Evolutionary conservation across 2,888 invertebrate genomes (phyloP), one percentile per base, ranked within the genome.

Genomic region (Lithophane leautieri): DNA sequence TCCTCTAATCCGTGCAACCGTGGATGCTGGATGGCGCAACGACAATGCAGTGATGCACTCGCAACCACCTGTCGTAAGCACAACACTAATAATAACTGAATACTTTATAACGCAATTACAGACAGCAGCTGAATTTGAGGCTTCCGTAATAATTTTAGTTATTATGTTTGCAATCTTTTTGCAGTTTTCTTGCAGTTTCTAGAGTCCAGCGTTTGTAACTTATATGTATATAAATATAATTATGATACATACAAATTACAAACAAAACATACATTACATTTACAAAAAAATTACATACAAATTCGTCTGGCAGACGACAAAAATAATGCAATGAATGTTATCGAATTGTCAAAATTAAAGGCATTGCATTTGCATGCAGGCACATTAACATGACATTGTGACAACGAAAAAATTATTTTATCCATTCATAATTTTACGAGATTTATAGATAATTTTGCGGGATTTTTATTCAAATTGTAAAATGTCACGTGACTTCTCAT

Each of bases 31-130:
- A 1, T 84, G 83, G 47, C 69, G 79, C 61, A 85, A 84, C 63
- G 42, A 47, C 54, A 62, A 70, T 76, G 83, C 83, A 82, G 77
- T 71, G 77, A 68, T 81, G 82, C 77, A 78, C 60, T 70, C 72
- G 74, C 85, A 73, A 81, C 61, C 28, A 12, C 1, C 58, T 82
- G 68, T 61, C 68, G 83, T 44, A 82, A 85, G 60, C 71, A 61
- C 52, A 69, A 62, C 50, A 62, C 44, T 76, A 47, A 84, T 76
- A 47, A 84, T 61, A 65, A 62, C 73, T 40, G 44, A 69, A 81
- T 52, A 50, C 58, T 78, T 58, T 68, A 72, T 58, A 61, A 47
- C 56, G 66, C 47, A 61, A 50, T 73, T 67, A 70, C 71, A 69
- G 42, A 70, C 28, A 50, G 12, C 40, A 34, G 50, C 50, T 65